These are phyloP conservation scores for Peromyscus californicus DNA, from an alignment of 2,113 vertebrate species.

Conservation along the genomic window DNA sequence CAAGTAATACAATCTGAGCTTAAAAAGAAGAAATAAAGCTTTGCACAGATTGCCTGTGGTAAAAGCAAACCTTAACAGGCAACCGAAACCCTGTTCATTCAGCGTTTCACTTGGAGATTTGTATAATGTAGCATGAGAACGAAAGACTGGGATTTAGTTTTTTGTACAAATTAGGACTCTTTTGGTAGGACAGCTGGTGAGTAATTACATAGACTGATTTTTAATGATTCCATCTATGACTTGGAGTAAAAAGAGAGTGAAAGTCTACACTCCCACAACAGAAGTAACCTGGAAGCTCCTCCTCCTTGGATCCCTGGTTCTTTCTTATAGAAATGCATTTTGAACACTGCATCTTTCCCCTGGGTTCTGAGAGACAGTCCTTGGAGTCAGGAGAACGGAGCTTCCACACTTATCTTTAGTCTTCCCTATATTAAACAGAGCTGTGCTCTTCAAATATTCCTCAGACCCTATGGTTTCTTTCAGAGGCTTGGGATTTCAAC, in stretches of 20 bases:
- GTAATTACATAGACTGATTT: conserved; percentile 14
- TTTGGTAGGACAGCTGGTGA: background rate
- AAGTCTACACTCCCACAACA: background rate
- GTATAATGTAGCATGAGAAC: background rate
- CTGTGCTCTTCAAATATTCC: background rate
- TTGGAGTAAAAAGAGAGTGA: background rate
- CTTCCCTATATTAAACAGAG: background rate
- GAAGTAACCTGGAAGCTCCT: background rate
- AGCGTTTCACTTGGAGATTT: conserved; percentile 10
- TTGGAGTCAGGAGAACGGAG: background rate
- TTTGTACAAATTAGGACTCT: background rate
- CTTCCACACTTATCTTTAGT: background rate
- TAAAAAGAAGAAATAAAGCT: background rate
- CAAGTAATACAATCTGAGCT: background rate
- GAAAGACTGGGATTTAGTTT: background rate
- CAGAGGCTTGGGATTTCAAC: background rate
- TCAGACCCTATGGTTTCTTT: background rate
- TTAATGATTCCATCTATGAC: background rate
- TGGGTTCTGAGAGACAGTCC: background rate
- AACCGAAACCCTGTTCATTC: background rate
- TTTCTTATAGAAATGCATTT: background rate
- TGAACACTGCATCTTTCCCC: background rate
- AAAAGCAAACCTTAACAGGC: background rate
- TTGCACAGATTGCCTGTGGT: background rate
- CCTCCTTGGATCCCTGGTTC: background rate